A percentile compares a stretch with the other conserved stretches of the same genome.
phyloP scores from a whole-genome alignment of 2,113 vertebrate genomes.

The Irena cyanogastra region DNA sequence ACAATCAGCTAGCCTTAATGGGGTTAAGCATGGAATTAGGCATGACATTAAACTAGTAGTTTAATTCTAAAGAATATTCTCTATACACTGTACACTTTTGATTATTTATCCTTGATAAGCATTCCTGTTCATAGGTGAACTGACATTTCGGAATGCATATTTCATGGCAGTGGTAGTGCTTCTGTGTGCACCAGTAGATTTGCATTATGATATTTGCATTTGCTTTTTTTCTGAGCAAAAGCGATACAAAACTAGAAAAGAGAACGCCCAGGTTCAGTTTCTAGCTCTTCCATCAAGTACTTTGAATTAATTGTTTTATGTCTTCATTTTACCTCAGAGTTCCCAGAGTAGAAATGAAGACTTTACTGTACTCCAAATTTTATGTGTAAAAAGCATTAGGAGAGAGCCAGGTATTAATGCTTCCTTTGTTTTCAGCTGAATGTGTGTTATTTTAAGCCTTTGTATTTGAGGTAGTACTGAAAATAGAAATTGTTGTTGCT shows the following conservation, averaged over 20 bases:
- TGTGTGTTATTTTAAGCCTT: constrained; percentile 9
- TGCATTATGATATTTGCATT: background rate
- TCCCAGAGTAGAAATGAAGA: background rate
- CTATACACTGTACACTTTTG: background rate
- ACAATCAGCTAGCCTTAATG: background rate
- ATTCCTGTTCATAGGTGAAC: background rate
- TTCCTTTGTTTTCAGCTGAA: background rate
- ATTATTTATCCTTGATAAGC: background rate
- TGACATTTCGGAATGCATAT: background rate
- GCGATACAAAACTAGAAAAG: background rate
- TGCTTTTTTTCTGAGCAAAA: background rate
- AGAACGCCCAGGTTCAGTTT: background rate
- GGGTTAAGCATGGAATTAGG: background rate
- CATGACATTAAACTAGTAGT: background rate
- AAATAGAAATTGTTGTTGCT: background rate
- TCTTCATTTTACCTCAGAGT: background rate
- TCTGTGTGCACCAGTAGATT: background rate
- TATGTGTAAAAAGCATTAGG: background rate
- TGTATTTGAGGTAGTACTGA: background rate
- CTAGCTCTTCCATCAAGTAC: background rate
- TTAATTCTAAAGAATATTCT: background rate
- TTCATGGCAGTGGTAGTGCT: background rate
- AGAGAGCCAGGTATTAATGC: background rate
- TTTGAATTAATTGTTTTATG: background rate
- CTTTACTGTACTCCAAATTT: background rate